Evolutionary conservation across 1,140 invertebrate species (phyloP), one percentile per base, ranked within the genome.

Genomic region (Cylas formicarius): DNA sequence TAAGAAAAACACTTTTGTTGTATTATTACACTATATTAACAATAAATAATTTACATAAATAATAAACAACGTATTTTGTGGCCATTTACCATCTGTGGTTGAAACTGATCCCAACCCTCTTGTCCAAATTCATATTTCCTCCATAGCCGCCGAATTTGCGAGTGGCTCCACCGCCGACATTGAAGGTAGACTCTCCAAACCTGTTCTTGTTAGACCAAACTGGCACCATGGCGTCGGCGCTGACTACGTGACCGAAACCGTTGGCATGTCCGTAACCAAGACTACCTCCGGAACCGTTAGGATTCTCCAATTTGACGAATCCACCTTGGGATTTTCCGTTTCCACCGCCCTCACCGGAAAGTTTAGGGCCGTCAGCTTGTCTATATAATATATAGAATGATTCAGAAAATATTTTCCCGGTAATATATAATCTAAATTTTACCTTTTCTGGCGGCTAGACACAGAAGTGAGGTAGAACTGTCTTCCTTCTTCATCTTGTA

Each of bases 171-270:
- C 37, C 45, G 13, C 45, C 45, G 21, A 48, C 21, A 35, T 48
- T 48, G 2, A 48, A 11, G 0, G 45, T 48, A 6, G 45, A 41
- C 23, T 48, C 45, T 19, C 45, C 45, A 28, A 26, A 28, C 14
- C 21, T 20, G 18, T 46, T 46, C 28, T 46, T 46, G 18, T 22
- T 48, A 5, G 45, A 48, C 45, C 45, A 48, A 16, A 48, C 45
- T 18, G 45, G 45, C 9, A 48, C 45, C 8, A 18, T 10, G 0
- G n/a, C 45, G 29, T 48, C 45, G 8, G 28, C 22, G 18, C 45
- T 29, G 3, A 41, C 13, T 21, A 7, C 20, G 18, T 48, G 45
- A 2, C 45, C 45, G 7, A 21, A 35, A 16, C 45, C 45, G n/a
- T 48, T 48, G 13, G 20, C 22, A 22, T 48, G 45, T 9, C 37